phyloP scores from a whole-genome alignment of 1,140 invertebrate species.

The Heliconius hermathena region DNA sequence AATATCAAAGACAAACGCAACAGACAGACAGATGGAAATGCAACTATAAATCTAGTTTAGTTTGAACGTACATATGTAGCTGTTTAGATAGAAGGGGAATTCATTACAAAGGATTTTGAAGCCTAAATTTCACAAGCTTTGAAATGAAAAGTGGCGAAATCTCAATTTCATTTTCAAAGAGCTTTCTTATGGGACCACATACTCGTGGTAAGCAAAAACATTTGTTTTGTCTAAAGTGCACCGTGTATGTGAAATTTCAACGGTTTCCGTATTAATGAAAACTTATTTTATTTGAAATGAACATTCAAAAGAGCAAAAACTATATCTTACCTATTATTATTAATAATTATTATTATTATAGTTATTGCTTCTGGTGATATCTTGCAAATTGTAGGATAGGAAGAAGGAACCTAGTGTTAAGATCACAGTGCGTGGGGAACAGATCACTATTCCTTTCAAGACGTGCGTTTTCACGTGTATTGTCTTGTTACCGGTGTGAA shows the following conservation, averaged over 20 bases:
- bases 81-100: background rate
- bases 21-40: background rate
- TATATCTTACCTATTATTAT: too few species aligned
- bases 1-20: background rate
- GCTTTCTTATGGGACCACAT: background rate
- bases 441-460: too few species aligned
- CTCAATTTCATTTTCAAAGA: conserved; percentile 11
- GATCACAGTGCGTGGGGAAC: too few species aligned
- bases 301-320: background rate
- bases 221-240: background rate
- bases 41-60: background rate
- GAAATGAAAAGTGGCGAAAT: conserved; percentile 11
- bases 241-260: background rate
- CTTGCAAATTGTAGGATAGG: too few species aligned
- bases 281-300: conserved; percentile 1
- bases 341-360: too few species aligned
- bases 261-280: background rate
- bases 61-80: background rate
- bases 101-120: conserved; percentile 13
- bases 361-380: too few species aligned
- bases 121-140: conserved; percentile 8
- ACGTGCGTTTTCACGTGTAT: too few species aligned
- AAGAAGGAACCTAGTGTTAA: too few species aligned
- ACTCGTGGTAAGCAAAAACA: conserved; percentile 9
- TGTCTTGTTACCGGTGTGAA: too few species aligned